Evolutionary conservation across 1,140 invertebrate species (phyloP).

Genomic region (Macrobrachium nipponense): DNA sequence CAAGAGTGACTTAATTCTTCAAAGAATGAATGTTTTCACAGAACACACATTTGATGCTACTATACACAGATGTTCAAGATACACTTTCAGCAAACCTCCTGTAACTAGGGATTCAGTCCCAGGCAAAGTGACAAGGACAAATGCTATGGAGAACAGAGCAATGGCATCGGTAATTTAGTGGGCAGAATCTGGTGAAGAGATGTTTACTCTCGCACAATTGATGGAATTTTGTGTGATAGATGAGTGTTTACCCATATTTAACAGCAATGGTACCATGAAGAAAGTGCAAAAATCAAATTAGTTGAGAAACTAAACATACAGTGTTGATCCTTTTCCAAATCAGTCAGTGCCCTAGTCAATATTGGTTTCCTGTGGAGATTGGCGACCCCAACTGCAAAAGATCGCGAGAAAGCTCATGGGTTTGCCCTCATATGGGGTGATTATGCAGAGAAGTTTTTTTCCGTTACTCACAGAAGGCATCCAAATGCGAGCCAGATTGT

Average conservation of each 20-base stretch:
- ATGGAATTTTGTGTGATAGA: constrained; percentile 22
- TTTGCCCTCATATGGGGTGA: constrained; percentile 9
- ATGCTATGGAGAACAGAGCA: constrained; percentile 30
- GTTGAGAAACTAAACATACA: constrained; percentile 21
- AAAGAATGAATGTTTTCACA: constrained; percentile 20
- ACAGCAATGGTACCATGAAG: too few species aligned
- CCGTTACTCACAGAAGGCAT: background rate
- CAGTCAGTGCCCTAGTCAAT: background rate
- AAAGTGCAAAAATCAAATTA: constrained; percentile 18
- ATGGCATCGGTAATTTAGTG: constrained; percentile 20
- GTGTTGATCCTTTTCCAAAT: background rate
- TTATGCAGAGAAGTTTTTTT: constrained; percentile 9
- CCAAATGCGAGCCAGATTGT: constrained; percentile 14
- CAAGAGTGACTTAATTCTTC: constrained; percentile 19
- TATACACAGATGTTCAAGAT: too few species aligned
- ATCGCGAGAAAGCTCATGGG: constrained; percentile 13
- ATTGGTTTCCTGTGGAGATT: constrained; percentile 29
- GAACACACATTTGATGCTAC: too few species aligned
- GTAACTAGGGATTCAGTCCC: constrained; percentile 7
- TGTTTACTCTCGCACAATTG: constrained; percentile 5
- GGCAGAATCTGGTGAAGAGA: constrained; percentile 22
- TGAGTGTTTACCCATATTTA: constrained; percentile 34
- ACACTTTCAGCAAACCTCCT: constrained; percentile 12
- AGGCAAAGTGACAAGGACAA: constrained; percentile 10
- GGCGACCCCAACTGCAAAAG: constrained; percentile 1